Evolutionary conservation across 2,888 invertebrate genomes (phyloP).

Genomic region (Eristalis intricaria): DNA sequence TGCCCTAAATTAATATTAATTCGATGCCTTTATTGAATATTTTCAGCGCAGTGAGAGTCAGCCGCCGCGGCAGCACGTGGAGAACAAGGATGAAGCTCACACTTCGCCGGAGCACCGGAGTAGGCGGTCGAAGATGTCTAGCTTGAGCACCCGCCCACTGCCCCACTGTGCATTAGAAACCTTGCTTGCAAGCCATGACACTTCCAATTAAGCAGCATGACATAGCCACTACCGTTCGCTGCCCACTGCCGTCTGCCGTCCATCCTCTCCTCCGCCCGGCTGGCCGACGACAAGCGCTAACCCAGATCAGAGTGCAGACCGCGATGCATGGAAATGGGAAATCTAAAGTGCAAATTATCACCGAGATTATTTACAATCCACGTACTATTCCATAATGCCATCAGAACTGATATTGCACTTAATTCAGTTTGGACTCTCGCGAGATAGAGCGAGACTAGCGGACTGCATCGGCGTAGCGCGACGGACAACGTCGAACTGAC

Average conservation of each 20-base stretch:
- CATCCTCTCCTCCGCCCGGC: not conserved
- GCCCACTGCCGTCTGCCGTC: slow-evolving; percentile 1
- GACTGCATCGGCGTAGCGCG: not conserved
- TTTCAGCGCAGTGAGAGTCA: slow-evolving; percentile 20
- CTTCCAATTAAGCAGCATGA: slow-evolving; percentile 62
- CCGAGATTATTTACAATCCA: slow-evolving; percentile 73
- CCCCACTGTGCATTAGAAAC: not conserved
- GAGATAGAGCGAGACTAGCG: slow-evolving; percentile 4
- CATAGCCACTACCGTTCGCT: slow-evolving; percentile 30
- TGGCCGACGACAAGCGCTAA: slow-evolving; percentile 34
- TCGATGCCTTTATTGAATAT: slow-evolving; percentile 69
- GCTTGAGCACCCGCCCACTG: not conserved
- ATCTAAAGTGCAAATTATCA: slow-evolving; percentile 73
- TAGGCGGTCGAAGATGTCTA: not conserved
- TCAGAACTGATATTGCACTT: slow-evolving; percentile 72
- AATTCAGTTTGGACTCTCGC: slow-evolving; percentile 71
- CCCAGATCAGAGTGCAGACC: slow-evolving; percentile 73
- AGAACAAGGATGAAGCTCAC: not conserved
- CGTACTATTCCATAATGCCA: slow-evolving; percentile 73
- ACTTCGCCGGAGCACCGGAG: not conserved
- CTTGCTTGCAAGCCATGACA: slow-evolving; percentile 56
- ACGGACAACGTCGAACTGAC: slow-evolving; percentile 35
- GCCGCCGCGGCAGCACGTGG: not conserved
- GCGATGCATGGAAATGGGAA: slow-evolving; percentile 79
- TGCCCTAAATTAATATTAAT: slow-evolving; percentile 73